These are phyloP conservation scores for Salvelinus sp. DNA, from an alignment of 2,113 vertebrate genomes.

Conservation along the genomic window DNA sequence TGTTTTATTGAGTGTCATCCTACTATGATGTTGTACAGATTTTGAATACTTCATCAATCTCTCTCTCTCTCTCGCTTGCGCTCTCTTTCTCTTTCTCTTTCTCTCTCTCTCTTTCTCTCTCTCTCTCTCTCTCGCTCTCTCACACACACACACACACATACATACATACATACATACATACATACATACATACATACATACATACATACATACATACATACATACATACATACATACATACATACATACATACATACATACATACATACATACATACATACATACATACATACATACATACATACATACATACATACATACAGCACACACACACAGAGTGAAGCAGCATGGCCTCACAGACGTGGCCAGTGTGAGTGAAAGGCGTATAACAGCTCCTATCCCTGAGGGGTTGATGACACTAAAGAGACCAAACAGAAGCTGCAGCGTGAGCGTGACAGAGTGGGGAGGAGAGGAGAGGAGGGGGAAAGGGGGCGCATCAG, in stretches of 20 bases:
- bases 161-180: conserved; percentile 23
- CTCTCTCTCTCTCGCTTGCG: too few relatives aligned
- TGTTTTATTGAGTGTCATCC: not conserved
- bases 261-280: conserved; percentile 8
- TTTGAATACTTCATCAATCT: too few relatives aligned
- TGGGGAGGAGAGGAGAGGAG: not conserved
- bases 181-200: conserved; percentile 42
- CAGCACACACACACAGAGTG: conserved; percentile 4
- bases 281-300: conserved; percentile 15
- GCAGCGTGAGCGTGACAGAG: conserved; percentile 59
- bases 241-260: conserved; percentile 18
- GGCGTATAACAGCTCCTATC: conserved; percentile 64
- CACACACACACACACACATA: conserved; percentile 10
- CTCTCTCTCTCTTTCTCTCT: too few relatives aligned
- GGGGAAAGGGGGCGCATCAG: conserved; percentile 16
- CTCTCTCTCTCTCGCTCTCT: not conserved
- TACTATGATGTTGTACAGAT: too few relatives aligned
- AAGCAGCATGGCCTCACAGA: conserved; percentile 17
- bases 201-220: not conserved
- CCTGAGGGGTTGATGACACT: conserved; percentile 69
- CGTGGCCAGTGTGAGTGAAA: conserved; percentile 50
- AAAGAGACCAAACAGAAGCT: conserved; percentile 69
- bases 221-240: conserved; percentile 8
- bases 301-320: not conserved
- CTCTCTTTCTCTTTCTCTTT: too few relatives aligned